phyloP scores from a whole-genome alignment of 2,113 vertebrate species.

The Pholis gunnellus region DNA sequence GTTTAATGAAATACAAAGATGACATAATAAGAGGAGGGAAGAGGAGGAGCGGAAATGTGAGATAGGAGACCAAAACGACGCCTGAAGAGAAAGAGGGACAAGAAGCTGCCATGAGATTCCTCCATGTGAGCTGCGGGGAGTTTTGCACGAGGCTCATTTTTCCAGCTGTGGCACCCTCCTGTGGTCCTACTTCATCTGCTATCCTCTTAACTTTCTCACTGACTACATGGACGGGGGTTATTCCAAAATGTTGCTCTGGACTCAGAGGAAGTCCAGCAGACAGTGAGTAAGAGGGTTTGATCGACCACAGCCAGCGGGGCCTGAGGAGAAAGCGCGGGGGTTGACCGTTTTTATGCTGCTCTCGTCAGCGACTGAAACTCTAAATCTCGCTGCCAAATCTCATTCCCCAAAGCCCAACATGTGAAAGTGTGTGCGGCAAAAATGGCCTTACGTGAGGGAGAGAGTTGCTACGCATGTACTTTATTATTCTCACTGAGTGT shows the following conservation, averaged over 20 bases:
- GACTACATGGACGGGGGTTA: constrained; percentile 17
- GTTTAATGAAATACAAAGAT: constrained; percentile 39
- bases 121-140: constrained; percentile 23
- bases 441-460: constrained; percentile 24
- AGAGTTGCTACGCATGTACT: constrained; percentile 25
- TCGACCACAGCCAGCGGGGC: constrained; percentile 31
- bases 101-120: constrained; percentile 14
- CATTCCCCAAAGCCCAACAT: constrained; percentile 29
- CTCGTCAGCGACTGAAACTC: constrained; percentile 45
- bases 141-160: constrained; percentile 24
- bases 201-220: constrained; percentile 13
- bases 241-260: constrained; percentile 44
- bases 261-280: constrained; percentile 75
- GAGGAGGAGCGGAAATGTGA: constrained; percentile 2
- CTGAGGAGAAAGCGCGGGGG: constrained; percentile 55
- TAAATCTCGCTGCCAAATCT: constrained; percentile 24
- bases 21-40: constrained; percentile 14
- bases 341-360: constrained; percentile 48
- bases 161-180: constrained; percentile 52
- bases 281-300: constrained; percentile 76
- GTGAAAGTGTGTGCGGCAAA: constrained; percentile 32
- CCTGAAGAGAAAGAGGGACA: constrained; percentile 19
- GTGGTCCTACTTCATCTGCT: constrained; percentile 19
- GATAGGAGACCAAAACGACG: constrained; percentile 31
- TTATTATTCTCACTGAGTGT: constrained; percentile 55